A percentile compares a stretch with the other conserved stretches of the same genome.
phyloP scores from a whole-genome alignment of 2,797 vertebrate genomes.

The Falco berigora region DNA sequence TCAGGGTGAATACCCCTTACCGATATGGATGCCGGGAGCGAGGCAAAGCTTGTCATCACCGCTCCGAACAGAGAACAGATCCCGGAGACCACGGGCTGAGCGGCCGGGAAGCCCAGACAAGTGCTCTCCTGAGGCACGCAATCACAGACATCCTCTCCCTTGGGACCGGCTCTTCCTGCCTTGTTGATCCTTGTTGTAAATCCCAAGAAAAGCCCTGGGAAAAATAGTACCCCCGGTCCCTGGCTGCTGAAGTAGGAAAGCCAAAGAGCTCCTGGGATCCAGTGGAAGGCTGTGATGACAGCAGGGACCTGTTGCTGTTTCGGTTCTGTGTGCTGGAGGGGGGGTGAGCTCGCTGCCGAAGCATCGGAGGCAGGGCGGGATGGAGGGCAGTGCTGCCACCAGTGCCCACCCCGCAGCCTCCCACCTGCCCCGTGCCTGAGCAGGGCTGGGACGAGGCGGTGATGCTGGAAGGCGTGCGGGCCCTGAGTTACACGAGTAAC shows the following conservation, averaged over 20 bases:
- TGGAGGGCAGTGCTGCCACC: background rate
- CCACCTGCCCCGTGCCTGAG: background rate
- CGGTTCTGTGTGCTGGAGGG: background rate
- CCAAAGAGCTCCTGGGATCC: background rate
- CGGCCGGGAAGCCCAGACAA: background rate
- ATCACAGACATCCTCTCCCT: slow-evolving; percentile 1
- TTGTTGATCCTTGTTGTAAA: background rate
- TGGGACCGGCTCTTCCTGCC: background rate
- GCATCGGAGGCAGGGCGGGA: background rate
- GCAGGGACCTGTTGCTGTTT: background rate
- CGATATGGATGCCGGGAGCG: background rate
- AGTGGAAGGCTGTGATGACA: background rate
- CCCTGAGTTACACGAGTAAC: background rate
- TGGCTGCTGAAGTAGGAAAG: background rate
- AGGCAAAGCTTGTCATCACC: background rate
- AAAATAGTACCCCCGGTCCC: background rate
- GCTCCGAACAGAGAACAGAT: background rate
- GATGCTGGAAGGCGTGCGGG: background rate
- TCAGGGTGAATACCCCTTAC: rapidly evolving
- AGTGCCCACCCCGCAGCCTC: background rate
- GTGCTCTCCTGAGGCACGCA: background rate
- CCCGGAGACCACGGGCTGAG: background rate
- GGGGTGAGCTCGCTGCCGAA: rapidly evolving
- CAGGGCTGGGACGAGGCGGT: background rate
- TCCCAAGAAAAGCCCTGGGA: background rate